Evolutionary conservation across 1,140 invertebrate species (phyloP), one percentile per base, ranked within the genome.

Genomic region (Asbolus verrucosus): DNA sequence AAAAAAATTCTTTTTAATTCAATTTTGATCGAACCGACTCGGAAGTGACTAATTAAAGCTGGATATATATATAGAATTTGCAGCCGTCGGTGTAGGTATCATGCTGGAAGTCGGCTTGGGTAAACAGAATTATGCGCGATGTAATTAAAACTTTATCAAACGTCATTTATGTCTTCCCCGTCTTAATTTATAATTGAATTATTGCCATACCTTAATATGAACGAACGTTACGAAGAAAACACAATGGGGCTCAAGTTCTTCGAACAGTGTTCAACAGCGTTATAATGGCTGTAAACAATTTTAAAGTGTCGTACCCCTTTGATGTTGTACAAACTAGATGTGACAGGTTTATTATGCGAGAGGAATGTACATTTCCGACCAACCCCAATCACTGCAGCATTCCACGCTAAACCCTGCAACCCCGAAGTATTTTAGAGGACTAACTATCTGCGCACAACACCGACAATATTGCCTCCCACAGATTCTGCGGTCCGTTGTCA

Each of bases 261-360:
- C 19, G 31, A 63, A 39, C 15, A 18, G 61, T 63, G 61, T 63
- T 63, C n/a, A 63, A 63, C 33, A 27, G 36, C 33, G 33, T 24
- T 63, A 36, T 21, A 59, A 59, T 59, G n/a, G 50, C 50, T 59
- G 50, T 63, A 63, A 63, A 63, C 61, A 63, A 41, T 39, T 63
- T 63, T 63, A 63, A 63, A 63, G 61, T 63, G 61, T 63, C 33
- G 61, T 39, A 63, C 61, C 61, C 61, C 36, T 63, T 63, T 63
- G 61, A 63, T 63, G 59, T 62, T 62, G 18, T 33, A 63, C 61
- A 63, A 63, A 63, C 61, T 63, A 63, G 61, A 38, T 63, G 33
- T 41, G 61, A 63, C 61, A 63, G 61, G 61, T 63, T 63, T 63
- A 63, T 63, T 62, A 63, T 63, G 60, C 31, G 61, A 63, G 61